Conservation (phyloP, 1,140 invertebrate species). For the Cydia amplana region DNA sequence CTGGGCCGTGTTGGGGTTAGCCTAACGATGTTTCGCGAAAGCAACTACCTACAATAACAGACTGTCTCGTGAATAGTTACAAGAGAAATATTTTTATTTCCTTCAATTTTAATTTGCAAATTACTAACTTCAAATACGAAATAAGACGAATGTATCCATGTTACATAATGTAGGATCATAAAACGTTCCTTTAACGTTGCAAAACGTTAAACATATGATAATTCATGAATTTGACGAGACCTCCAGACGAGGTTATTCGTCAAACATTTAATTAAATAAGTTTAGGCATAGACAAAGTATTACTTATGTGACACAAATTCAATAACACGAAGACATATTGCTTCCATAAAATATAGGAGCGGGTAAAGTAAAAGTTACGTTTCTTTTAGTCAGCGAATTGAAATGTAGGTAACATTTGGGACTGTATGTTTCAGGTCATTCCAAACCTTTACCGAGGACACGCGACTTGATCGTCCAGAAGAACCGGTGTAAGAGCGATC, state of each 20-base stretch:
- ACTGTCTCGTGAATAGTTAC: too few species aligned
- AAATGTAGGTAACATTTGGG: slow-evolving; percentile 73
- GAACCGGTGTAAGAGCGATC: slow-evolving; percentile 49
- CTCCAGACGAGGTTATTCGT: background rate
- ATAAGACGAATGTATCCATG: too few species aligned
- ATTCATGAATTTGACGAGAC: background rate
- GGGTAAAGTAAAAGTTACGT: slow-evolving; percentile 60
- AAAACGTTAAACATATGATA: too few species aligned
- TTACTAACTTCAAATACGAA: too few species aligned
- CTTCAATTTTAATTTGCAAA: too few species aligned
- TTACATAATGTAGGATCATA: too few species aligned
- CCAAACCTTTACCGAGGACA: slow-evolving; percentile 47
- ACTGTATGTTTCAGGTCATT: slow-evolving; percentile 58
- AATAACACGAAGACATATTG: slow-evolving; percentile 49
- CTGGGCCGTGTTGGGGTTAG: too few species aligned
- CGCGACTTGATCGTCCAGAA: background rate
- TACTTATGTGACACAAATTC: slow-evolving; percentile 24
- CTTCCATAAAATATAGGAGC: slow-evolving; percentile 60
- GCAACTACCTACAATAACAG: too few species aligned
- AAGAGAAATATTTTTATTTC: too few species aligned
- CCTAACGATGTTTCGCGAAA: too few species aligned
- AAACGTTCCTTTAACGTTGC: too few species aligned
- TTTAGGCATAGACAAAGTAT: background rate
- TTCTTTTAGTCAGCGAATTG: slow-evolving; percentile 68
- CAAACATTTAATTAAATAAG: background rate